Evolutionary conservation across 2,113 vertebrate species (phyloP).

Genomic region (Erythrocercus mccallii): DNA sequence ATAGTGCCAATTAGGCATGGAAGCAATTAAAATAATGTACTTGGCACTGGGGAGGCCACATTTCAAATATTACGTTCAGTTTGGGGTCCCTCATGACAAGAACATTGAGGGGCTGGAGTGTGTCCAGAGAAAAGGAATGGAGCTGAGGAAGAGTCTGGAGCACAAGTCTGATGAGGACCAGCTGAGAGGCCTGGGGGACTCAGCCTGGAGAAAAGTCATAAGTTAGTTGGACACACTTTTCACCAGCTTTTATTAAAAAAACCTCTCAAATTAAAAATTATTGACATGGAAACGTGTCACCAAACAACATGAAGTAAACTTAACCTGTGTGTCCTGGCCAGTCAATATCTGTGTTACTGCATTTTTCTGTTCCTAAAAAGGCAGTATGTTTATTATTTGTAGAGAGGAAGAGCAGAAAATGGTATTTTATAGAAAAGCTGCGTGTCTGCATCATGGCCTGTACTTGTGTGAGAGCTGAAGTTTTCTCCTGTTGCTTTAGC

Average conservation of each 20-base stretch:
- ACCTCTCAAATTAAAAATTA: no score
- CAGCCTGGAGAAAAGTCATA: neutral
- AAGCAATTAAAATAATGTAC: neutral
- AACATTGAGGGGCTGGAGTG: neutral
- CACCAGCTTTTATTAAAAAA: neutral
- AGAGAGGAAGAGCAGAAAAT: neutral
- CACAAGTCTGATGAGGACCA: neutral
- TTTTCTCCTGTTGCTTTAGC: neutral
- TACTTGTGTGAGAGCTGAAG: neutral
- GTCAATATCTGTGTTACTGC: neutral
- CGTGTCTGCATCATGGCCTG: neutral
- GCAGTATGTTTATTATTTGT: neutral
- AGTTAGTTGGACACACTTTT: neutral
- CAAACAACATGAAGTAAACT: neutral
- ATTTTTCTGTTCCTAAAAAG: neutral
- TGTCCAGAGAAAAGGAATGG: neutral
- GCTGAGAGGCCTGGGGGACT: neutral
- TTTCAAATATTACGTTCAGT: neutral
- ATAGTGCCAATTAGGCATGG: neutral
- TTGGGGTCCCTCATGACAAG: neutral
- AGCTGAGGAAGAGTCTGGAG: neutral
- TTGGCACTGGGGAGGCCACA: neutral
- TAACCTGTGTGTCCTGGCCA: slow-evolving; percentile 35
- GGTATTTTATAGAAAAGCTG: neutral
- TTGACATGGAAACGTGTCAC: neutral